Conservation (phyloP, 2,797 vertebrate species). For the Euphonia xanthogaster region DNA sequence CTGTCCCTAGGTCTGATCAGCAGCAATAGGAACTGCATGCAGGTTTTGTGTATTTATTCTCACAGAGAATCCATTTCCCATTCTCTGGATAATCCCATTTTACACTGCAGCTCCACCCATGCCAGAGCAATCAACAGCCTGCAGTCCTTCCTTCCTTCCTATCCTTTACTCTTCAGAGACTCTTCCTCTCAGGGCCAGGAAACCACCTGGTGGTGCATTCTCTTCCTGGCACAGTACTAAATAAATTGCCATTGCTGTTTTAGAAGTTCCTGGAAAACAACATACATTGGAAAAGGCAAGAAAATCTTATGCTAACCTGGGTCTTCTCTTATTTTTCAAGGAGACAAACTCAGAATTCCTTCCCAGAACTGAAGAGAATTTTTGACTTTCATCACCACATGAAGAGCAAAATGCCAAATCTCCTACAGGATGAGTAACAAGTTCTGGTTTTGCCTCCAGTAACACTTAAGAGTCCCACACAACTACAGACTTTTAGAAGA, state of each 20-base stretch:
- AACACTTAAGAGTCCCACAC: neutral
- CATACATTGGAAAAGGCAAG: neutral
- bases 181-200: neutral
- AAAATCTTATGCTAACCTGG: neutral
- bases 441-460: neutral
- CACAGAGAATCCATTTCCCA: neutral
- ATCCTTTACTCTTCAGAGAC: neutral
- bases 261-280: neutral
- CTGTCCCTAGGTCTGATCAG: neutral
- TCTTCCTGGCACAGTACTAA: neutral
- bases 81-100: neutral
- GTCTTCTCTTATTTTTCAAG: neutral
- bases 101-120: neutral
- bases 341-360: neutral
- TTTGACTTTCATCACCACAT: neutral
- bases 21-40: neutral
- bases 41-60: neutral
- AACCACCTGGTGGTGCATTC: neutral
- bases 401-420: neutral
- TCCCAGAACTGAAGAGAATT: neutral
- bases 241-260: neutral
- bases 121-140: neutral
- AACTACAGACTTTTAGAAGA: neutral
- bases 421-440: neutral
- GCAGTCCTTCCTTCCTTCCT: conserved; percentile 24